Conservation (phyloP, 2,888 invertebrate species). For the Cheilosia grossa region DNA sequence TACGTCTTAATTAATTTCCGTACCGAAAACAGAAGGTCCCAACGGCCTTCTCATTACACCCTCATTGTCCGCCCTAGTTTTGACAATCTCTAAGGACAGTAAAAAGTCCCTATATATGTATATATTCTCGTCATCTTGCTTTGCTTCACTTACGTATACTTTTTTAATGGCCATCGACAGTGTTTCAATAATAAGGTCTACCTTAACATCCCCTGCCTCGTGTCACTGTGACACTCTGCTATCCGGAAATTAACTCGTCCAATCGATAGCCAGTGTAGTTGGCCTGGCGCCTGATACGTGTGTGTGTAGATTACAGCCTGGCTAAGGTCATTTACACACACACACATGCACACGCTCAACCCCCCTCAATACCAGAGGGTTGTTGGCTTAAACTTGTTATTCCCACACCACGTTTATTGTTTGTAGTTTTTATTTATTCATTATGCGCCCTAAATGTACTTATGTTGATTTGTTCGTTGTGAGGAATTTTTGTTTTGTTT, state of each 20-base stretch:
- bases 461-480: slow-evolving; percentile 6
- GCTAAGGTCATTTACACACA: slow-evolving; percentile 33
- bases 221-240: not conserved
- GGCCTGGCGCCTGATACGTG: slow-evolving; percentile 8
- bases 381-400: slow-evolving; percentile 16
- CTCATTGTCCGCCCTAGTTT: not conserved
- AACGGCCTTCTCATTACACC: not conserved
- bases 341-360: not conserved
- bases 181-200: slow-evolving; percentile 29
- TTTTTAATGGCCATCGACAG: slow-evolving; percentile 42
- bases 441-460: slow-evolving; percentile 15
- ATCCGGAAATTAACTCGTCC: slow-evolving; percentile 44
- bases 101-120: no score
- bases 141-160: slow-evolving; percentile 27
- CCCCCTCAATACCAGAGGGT: not conserved
- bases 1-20: not conserved
- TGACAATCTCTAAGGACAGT: slow-evolving; percentile 1
- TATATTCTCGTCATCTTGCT: not conserved
- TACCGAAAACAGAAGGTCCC: not conserved
- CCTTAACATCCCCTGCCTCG: not conserved
- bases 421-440: slow-evolving; percentile 11
- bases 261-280: slow-evolving; percentile 36
- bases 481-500: not conserved
- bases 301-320: slow-evolving; percentile 2
- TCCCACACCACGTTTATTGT: not conserved